These are phyloP conservation scores for Andricus curvator DNA, from an alignment of 2,888 invertebrate species.

Conservation along the genomic window DNA sequence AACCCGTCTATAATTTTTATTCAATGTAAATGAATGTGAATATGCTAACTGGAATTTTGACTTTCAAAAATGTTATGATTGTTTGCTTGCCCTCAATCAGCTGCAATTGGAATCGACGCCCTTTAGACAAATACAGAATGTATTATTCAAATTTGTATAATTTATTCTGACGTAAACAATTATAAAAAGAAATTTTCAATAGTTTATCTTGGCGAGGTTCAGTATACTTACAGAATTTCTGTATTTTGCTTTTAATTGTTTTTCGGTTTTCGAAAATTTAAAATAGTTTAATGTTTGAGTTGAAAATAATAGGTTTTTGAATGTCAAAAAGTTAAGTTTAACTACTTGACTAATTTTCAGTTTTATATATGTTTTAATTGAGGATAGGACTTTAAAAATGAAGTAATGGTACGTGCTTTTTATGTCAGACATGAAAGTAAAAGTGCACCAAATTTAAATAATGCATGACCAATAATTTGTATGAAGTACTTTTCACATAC, in stretches of 20 bases:
- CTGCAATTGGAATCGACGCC: background rate
- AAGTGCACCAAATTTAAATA: background rate
- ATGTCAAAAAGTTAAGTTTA: no score
- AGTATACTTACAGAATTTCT: no score
- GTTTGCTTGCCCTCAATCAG: conserved; percentile 10
- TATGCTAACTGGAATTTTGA: conserved; percentile 6
- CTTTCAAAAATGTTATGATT: conserved; percentile 8
- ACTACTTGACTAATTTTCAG: no score
- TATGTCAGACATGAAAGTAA: background rate
- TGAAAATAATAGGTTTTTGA: no score
- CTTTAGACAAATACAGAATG: background rate
- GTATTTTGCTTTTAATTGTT: no score
- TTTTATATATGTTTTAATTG: no score
- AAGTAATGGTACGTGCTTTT: no score
- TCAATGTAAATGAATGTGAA: conserved; percentile 19
- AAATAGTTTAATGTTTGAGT: no score
- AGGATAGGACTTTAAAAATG: no score
- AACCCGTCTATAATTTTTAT: conserved; percentile 22
- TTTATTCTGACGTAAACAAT: background rate
- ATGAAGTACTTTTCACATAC: background rate
- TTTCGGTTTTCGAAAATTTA: no score
- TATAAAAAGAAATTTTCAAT: background rate
- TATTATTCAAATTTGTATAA: background rate
- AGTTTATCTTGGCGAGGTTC: no score
- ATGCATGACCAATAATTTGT: background rate